Conservation (phyloP, 2,797 vertebrate species). For the Serranus cabrilla region DNA sequence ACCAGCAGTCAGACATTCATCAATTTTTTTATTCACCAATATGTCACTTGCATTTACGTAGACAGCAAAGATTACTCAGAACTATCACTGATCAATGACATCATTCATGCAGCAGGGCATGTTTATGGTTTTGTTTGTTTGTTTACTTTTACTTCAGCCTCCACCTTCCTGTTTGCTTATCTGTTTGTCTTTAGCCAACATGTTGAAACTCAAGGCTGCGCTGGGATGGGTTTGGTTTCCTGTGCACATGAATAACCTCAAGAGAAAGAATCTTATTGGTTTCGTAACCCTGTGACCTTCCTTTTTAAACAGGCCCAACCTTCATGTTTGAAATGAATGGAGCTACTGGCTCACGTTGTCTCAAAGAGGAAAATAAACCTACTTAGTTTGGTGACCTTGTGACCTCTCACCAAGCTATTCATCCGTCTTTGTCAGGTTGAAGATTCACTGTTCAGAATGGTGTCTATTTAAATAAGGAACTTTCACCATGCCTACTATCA, state of each 20-base stretch:
- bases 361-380: not conserved
- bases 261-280: conserved; percentile 8
- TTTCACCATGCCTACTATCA: not conserved
- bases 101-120: not conserved
- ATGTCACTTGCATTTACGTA: too few species aligned
- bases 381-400: not conserved
- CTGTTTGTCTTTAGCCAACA: not conserved
- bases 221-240: not conserved
- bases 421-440: not conserved
- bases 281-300: not conserved
- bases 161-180: not conserved
- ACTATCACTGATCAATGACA: not conserved
- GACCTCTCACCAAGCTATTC: not conserved
- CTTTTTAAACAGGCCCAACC: not conserved
- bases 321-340: conserved; percentile 3
- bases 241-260: not conserved
- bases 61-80: not conserved
- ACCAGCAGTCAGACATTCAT: not conserved
- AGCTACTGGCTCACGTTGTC: not conserved
- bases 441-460: not conserved
- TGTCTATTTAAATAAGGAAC: not conserved
- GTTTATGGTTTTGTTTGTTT: not conserved
- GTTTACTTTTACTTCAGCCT: not conserved
- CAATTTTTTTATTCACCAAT: too few species aligned
- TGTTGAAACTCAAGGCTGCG: not conserved